Conservation (phyloP, 2,113 vertebrate species). For the Arvicanthis niloticus region DNA sequence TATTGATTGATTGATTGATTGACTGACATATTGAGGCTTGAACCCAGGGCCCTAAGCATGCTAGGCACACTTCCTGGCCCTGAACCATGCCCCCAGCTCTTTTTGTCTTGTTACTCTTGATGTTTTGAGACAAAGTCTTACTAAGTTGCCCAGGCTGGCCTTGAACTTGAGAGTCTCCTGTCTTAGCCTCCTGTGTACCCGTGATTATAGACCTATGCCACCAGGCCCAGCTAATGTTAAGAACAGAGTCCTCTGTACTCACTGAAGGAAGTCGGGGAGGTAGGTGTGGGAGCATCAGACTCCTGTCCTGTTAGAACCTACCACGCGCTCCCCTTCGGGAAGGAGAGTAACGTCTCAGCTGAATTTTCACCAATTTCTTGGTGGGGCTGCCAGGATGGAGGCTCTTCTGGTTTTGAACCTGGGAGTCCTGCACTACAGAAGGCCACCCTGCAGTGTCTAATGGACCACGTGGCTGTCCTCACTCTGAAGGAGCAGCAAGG, state of each 20-base stretch:
- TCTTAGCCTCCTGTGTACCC: background rate
- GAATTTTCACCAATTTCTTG: background rate
- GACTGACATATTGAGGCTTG: background rate
- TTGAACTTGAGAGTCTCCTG: background rate
- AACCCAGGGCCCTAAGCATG: background rate
- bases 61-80: background rate
- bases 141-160: background rate
- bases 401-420: background rate
- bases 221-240: background rate
- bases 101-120: background rate
- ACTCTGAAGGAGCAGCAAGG: background rate
- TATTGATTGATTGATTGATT: background rate
- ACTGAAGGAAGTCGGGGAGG: background rate
- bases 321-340: background rate
- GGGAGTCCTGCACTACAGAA: background rate
- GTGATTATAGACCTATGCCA: background rate
- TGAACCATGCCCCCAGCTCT: background rate
- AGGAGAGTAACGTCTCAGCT: background rate
- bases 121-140: background rate
- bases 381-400: too few relatives aligned
- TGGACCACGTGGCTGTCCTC: background rate
- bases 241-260: background rate
- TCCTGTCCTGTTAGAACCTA: background rate
- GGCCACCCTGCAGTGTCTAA: background rate
- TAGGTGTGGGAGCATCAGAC: background rate